Base-by-base conservation (phyloP, 2,888 invertebrate genomes). In the Xylophagus ater region DNA sequence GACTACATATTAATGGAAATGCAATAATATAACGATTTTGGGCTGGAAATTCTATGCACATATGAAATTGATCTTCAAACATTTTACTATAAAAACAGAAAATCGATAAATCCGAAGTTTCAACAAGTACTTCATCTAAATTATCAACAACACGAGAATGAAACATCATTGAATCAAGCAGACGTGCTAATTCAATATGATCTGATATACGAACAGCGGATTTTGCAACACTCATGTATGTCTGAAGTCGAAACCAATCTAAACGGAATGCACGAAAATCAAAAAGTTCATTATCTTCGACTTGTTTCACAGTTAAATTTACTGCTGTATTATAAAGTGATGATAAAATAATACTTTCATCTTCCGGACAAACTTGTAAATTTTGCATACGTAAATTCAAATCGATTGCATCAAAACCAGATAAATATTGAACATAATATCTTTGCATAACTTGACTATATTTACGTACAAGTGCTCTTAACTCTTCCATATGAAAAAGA, bases 71-170 rank as follows among this genome's bases (percentile, higher is more conserved):
- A 55, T 88, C 92, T 62, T 97, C 93, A 66, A 97, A 96, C 61
- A 92, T 87, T 68, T 88, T 84, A 55, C 82, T 93, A 63, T 94
- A 96, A 59, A 97, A 97, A 62, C 97, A 98, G 61, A 97, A 97
- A 47, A 97, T 80, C 1, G 96, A 96, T 13, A 99, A 70, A 69
- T 99, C 97, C 1, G 96, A 94, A 3, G 94, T 90, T 65, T 99
- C 97, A 2, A 87, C 83, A 51, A 98, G 72, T 60, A 98, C 86
- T 65, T 97, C 94, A 66, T 97, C 97, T 34, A 98, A 73, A 61
- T 87, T 88, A 60, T 99, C 98, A 2, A 99, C 93, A 81, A 98
- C 92, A 65, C 92, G 89, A 0, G 96, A 88, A 58, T 98, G 98
- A 58, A 97, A 99, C 23, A 89, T 79, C 60, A 96, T 81, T 28